Percentiles rank a stretch among this genome's conserved stretches.
Evolutionary conservation across 2,113 vertebrate genomes (phyloP).

Genomic region (Limnothrissa miodon): DNA sequence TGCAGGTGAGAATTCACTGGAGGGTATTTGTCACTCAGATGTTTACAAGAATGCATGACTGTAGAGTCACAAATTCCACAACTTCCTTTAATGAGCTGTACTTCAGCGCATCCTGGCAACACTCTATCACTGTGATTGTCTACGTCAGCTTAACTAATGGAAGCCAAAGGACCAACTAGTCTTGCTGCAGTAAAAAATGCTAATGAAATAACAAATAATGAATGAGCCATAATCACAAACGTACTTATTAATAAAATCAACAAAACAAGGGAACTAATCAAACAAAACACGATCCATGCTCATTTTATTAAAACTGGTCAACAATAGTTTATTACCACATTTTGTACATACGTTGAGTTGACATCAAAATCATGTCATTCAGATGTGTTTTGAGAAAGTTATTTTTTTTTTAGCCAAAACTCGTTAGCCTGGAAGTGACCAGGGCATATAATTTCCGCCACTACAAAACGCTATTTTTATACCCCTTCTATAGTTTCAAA

Average conservation of each 20-base stretch:
- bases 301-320: too few species aligned
- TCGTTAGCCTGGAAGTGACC: too few species aligned
- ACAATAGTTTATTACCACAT: too few species aligned
- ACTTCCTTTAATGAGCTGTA: constrained; percentile 12
- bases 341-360: too few species aligned
- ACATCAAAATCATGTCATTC: too few species aligned
- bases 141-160: background rate
- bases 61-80: background rate
- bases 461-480: too few species aligned
- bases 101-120: background rate
- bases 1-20: constrained; percentile 14
- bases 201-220: background rate
- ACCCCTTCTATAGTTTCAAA: too few species aligned
- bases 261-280: too few species aligned
- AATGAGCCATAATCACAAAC: background rate
- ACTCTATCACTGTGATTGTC: background rate
- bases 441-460: too few species aligned
- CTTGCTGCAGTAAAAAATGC: background rate
- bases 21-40: constrained; percentile 25
- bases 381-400: too few species aligned
- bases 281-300: too few species aligned
- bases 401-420: too few species aligned
- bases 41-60: background rate
- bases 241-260: background rate
- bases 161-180: background rate